Evolutionary conservation across 2,797 vertebrate species (phyloP).

Genomic region (Parauchenoglanis punctatus): DNA sequence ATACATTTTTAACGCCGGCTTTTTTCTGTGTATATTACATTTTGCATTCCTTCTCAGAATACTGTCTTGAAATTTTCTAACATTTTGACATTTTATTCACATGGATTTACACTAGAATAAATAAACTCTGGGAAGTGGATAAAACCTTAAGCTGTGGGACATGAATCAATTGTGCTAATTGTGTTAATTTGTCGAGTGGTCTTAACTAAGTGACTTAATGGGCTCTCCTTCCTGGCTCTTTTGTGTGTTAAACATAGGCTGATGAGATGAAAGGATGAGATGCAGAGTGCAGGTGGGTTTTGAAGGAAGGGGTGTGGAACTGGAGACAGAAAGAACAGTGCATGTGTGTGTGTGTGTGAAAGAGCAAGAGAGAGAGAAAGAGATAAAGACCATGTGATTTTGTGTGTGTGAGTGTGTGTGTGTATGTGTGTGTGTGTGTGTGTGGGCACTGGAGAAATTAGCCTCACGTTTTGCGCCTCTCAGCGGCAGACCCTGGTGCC

Average conservation of each 20-base stretch:
- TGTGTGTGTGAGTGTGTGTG: background rate
- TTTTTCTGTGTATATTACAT: conserved; percentile 16
- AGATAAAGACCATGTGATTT: conserved; percentile 37
- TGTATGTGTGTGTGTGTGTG: background rate
- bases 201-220: conserved; percentile 42
- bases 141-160: conserved; percentile 12
- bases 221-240: conserved; percentile 39
- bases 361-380: conserved; percentile 52
- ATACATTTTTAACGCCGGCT: background rate
- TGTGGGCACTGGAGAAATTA: conserved; percentile 47
- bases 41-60: conserved; percentile 6
- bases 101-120: background rate
- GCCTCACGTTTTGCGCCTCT: conserved; percentile 48
- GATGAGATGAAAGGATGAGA: conserved; percentile 41
- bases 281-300: conserved; percentile 42
- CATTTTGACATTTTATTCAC: background rate
- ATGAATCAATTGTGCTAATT: conserved; percentile 28
- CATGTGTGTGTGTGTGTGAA: conserved; percentile 60
- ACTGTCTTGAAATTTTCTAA: background rate
- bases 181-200: conserved; percentile 44
- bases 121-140: conserved; percentile 8
- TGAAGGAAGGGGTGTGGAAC: conserved; percentile 21
- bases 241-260: conserved; percentile 34
- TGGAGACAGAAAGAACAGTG: conserved; percentile 22
- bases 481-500: conserved; percentile 65